A percentile compares a stretch with the other conserved stretches of the same genome.
Evolutionary conservation across 2,113 vertebrate species (phyloP).

Genomic region (Oreocharis arfaki): DNA sequence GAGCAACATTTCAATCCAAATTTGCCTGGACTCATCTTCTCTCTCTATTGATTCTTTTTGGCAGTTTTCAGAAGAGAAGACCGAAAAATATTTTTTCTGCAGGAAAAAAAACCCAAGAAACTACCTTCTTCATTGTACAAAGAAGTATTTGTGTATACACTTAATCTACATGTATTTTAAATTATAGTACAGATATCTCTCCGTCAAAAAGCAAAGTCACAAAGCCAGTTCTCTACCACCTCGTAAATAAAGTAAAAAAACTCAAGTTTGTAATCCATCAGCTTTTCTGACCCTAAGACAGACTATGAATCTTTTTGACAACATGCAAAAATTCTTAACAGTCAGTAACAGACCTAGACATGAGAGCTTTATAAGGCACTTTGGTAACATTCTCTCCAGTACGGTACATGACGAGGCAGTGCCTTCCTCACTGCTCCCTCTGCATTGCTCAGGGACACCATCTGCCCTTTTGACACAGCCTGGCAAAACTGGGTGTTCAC

Average conservation of each 20-base stretch:
- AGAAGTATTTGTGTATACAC: background rate
- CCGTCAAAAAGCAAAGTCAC: background rate
- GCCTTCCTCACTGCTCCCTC: background rate
- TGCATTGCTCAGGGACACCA: background rate
- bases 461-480: background rate
- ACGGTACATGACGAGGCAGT: background rate
- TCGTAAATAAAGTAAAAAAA: background rate
- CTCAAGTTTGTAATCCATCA: background rate
- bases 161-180: background rate
- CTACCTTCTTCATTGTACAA: background rate
- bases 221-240: background rate
- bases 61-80: background rate
- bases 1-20: background rate
- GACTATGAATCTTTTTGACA: background rate
- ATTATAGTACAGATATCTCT: background rate
- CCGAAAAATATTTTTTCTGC: background rate
- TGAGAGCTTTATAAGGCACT: background rate
- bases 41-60: background rate
- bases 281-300: background rate
- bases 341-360: background rate
- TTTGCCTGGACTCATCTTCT: background rate
- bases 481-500: background rate
- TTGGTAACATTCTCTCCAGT: background rate
- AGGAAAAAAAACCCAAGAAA: background rate
- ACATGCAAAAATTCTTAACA: background rate